These are phyloP conservation scores for Chloroceryle inda DNA, from an alignment of 2,797 vertebrate genomes.

Conservation along the genomic window DNA sequence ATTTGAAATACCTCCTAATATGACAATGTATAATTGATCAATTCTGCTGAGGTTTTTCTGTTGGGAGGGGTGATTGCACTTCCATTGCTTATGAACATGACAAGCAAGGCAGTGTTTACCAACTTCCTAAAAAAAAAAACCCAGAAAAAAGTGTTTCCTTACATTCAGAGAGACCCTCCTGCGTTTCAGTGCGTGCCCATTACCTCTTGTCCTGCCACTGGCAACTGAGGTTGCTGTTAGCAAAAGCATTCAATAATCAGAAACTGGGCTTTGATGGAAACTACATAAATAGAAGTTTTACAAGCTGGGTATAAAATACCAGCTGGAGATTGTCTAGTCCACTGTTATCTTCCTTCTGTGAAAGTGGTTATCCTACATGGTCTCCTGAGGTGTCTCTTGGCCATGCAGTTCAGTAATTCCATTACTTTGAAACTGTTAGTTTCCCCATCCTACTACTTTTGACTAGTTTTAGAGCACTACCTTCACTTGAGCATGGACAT, in stretches of 20 bases:
- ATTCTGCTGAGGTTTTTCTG: not conserved
- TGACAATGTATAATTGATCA: not conserved
- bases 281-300: not conserved
- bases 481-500: not conserved
- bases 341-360: not conserved
- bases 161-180: not conserved
- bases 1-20: not conserved
- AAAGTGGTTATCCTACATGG: not conserved
- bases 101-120: not conserved
- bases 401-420: not conserved
- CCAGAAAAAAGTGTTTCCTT: not conserved
- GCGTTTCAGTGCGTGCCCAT: not conserved
- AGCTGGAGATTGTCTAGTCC: not conserved
- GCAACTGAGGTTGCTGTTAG: not conserved
- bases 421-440: not conserved
- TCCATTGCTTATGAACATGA: not conserved
- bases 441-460: not conserved
- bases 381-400: not conserved
- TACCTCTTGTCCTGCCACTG: not conserved
- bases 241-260: not conserved
- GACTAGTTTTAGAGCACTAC: not conserved
- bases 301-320: not conserved
- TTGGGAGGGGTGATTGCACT: not conserved
- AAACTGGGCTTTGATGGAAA: not conserved
- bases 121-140: not conserved